phyloP scores from a whole-genome alignment of 2,113 vertebrate species.

The Thomomys bottae region DNA sequence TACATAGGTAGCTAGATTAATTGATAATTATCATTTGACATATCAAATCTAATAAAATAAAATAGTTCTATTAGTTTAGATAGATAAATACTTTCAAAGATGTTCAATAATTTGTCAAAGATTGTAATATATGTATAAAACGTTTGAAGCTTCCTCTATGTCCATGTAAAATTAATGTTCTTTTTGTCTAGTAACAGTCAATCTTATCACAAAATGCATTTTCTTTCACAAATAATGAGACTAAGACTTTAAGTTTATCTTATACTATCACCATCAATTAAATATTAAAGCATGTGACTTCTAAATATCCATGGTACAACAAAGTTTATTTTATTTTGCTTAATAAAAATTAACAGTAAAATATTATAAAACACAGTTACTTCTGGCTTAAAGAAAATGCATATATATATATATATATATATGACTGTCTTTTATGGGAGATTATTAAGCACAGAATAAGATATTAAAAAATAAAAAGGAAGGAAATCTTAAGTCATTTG shows the following conservation, averaged over 20 bases:
- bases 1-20: background rate
- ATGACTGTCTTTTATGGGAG: background rate
- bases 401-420: too few relatives aligned
- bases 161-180: background rate
- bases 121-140: background rate
- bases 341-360: conserved; percentile 18
- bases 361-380: background rate
- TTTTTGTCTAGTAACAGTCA: background rate
- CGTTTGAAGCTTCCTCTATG: background rate
- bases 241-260: background rate
- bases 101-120: background rate
- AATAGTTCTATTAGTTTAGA: background rate
- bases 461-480: background rate
- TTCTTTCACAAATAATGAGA: conserved; percentile 7
- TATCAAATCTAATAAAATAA: background rate
- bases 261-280: background rate
- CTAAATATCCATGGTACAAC: background rate
- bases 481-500: background rate
- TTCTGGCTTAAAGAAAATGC: background rate
- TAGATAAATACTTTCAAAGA: background rate
- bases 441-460: background rate
- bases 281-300: conserved; percentile 28
- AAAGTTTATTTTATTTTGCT: background rate
- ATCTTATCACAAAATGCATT: background rate
- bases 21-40: background rate